Percentiles rank a stretch among this genome's conserved stretches.
Evolutionary conservation across 92 coral and sea anemone genomes (phyloP).

Genomic region (Pocillopora grandis): DNA sequence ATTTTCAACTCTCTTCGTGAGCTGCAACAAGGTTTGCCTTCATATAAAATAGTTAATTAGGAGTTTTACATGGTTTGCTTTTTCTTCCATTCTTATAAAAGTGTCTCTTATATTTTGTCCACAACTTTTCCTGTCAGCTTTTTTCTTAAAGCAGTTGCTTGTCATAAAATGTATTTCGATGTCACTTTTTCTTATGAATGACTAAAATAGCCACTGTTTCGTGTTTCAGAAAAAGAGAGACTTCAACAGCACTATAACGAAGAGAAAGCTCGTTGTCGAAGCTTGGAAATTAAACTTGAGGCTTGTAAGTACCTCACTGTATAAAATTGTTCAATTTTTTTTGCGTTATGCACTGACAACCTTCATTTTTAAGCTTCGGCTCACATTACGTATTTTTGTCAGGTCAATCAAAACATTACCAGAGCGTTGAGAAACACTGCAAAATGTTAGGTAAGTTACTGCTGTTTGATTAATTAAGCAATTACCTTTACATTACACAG

Average conservation of each 20-base stretch:
- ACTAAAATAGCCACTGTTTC: background rate
- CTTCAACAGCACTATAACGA: constrained; percentile 56
- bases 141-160: no score
- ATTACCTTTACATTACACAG: no score
- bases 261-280: constrained; percentile 57
- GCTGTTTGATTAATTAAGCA: no score
- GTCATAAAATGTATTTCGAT: background rate
- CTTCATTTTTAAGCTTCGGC: background rate
- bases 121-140: no score
- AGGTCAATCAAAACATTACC: constrained; percentile 57
- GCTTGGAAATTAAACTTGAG: constrained; percentile 63
- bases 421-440: constrained; percentile 55
- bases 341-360: background rate
- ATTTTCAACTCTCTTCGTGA: constrained; percentile 75
- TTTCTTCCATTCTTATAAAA: background rate
- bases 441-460: constrained; percentile 65
- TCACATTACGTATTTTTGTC: background rate
- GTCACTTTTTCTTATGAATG: background rate
- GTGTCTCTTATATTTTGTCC: no score
- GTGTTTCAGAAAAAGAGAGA: constrained; percentile 60
- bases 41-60: no score
- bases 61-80: background rate
- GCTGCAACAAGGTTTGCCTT: constrained; percentile 67
- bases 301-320: constrained; percentile 41
- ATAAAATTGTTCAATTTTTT: background rate